These are phyloP conservation scores for Pholis gunnellus DNA, from an alignment of 2,113 vertebrate species.

Conservation along the genomic window DNA sequence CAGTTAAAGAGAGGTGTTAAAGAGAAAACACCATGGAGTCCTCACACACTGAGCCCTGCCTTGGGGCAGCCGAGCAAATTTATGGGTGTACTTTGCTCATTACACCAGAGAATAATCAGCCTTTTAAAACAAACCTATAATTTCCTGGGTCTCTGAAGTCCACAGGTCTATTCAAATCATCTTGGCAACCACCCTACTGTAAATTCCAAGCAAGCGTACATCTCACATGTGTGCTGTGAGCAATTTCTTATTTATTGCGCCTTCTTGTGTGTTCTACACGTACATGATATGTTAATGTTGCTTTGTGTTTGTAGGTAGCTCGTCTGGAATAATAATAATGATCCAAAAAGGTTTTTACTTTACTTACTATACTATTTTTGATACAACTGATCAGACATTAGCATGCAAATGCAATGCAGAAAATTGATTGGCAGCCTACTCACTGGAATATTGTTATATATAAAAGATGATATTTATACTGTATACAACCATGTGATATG, in stretches of 20 bases:
- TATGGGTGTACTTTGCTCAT: conserved; percentile 70
- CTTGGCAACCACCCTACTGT: conserved; percentile 25
- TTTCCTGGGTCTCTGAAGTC: conserved; percentile 61
- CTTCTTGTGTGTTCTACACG: neutral
- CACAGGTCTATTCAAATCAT: conserved; percentile 49
- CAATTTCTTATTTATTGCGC: conserved; percentile 16
- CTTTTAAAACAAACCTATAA: conserved; percentile 75
- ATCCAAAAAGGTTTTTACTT: neutral
- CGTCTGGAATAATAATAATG: neutral
- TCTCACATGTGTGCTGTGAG: neutral
- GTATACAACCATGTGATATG: neutral
- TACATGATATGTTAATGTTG: neutral
- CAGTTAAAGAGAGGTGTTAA: conserved; percentile 64
- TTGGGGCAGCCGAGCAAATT: conserved; percentile 65
- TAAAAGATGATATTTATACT: neutral
- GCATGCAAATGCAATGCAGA: neutral
- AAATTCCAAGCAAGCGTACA: neutral
- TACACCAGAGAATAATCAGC: conserved; percentile 73
- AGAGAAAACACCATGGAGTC: conserved; percentile 54
- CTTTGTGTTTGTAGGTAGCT: neutral
- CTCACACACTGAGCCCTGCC: conserved; percentile 58
- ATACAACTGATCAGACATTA: neutral
- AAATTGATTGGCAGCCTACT: neutral
- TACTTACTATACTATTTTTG: neutral
- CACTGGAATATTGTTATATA: neutral